A percentile compares a stretch with the other conserved stretches of the same genome.
Conservation (phyloP, 2,113 vertebrate species). For the Cyanoderma ruficeps region DNA sequence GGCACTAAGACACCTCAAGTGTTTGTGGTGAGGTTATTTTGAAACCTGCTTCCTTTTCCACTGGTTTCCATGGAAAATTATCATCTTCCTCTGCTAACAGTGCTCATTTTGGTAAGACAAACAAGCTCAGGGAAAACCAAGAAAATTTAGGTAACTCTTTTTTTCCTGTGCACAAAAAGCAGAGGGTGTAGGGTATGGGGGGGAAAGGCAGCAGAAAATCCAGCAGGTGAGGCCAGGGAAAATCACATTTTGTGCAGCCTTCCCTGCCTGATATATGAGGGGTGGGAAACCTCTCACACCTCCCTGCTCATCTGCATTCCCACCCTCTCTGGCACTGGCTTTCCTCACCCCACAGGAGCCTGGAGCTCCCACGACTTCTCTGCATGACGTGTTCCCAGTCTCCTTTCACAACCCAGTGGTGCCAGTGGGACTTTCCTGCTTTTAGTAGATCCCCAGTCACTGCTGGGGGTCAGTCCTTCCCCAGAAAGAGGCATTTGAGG, state of each 20-base stretch:
- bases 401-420: background rate
- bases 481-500: background rate
- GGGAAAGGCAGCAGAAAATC: background rate
- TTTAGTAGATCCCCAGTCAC: background rate
- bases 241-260: background rate
- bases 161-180: background rate
- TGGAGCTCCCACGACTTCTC: background rate
- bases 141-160: background rate
- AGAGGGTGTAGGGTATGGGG: fast-evolving
- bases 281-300: background rate
- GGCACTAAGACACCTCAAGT: background rate
- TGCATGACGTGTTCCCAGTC: fast-evolving
- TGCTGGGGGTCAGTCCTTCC: background rate
- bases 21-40: background rate
- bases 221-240: background rate
- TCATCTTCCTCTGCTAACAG: background rate
- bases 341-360: background rate
- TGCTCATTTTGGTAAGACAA: background rate
- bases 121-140: background rate
- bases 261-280: background rate
- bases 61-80: slow-evolving; percentile 34
- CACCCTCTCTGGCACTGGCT: background rate
- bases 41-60: background rate
- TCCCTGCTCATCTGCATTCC: background rate
- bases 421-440: fast-evolving